phyloP scores from a whole-genome alignment of 2,888 invertebrate genomes.

The Exephanes ischioxanthus region DNA sequence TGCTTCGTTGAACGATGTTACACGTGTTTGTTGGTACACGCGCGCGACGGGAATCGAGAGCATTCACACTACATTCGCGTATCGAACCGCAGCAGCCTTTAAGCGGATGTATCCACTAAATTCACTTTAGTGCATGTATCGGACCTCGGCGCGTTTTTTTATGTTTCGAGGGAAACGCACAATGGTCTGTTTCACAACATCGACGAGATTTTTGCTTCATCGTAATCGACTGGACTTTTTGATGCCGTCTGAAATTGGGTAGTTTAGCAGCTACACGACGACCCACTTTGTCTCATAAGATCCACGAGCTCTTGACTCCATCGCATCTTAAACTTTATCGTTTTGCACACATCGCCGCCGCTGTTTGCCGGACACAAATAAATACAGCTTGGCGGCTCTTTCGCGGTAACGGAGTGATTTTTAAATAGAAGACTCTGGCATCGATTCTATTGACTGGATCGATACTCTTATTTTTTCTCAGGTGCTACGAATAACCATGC shows the following conservation, averaged over 20 bases:
- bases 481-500: neutral
- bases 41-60: constrained; percentile 24
- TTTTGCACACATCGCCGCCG: neutral
- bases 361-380: neutral
- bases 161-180: neutral
- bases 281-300: neutral
- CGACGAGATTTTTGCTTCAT: neutral
- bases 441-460: neutral
- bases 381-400: neutral
- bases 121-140: neutral
- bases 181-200: neutral
- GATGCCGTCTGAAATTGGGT: neutral
- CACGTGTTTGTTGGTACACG: constrained; percentile 44
- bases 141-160: neutral
- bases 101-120: neutral
- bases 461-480: neutral
- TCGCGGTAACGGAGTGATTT: neutral
- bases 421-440: neutral
- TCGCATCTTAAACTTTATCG: neutral
- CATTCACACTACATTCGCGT: neutral
- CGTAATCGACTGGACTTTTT: neutral
- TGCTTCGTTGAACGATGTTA: constrained; percentile 21
- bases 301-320: neutral
- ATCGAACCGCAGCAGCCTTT: neutral
- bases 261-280: neutral